Evolutionary conservation across 2,888 invertebrate species (phyloP).

Genomic region (Drosophila barbarae): DNA sequence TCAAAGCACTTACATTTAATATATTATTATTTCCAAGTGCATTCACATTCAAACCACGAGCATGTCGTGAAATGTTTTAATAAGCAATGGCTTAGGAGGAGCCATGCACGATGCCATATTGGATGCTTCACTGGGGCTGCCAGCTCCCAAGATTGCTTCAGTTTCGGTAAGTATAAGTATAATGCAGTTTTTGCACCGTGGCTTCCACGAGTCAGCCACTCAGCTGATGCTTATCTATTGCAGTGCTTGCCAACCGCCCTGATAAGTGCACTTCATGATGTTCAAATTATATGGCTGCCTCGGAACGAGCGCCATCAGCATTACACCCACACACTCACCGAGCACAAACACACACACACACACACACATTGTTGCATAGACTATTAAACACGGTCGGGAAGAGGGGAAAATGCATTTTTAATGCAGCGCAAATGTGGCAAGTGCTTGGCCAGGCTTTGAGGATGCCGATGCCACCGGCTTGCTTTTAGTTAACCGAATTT

Average conservation of each 20-base stretch:
- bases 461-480: constrained; percentile 16
- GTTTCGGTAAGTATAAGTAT: constrained; percentile 43
- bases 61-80: constrained; percentile 53
- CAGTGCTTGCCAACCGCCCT: constrained; percentile 61
- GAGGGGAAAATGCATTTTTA: constrained; percentile 67
- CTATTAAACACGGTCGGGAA: constrained; percentile 57
- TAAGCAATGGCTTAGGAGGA: constrained; percentile 52
- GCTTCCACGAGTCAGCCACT: constrained; percentile 24
- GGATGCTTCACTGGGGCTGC: constrained; percentile 29
- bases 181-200: constrained; percentile 43
- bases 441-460: constrained; percentile 42
- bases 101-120: constrained; percentile 45
- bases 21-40: constrained; percentile 1
- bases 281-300: constrained; percentile 69
- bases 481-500: constrained; percentile 38
- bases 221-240: constrained; percentile 62
- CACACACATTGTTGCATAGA: constrained; percentile 61
- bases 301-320: constrained; percentile 62
- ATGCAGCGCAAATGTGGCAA: constrained; percentile 68
- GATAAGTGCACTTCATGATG: constrained; percentile 71
- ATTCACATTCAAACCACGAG: constrained; percentile 6
- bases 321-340: constrained; percentile 41
- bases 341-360: constrained; percentile 14
- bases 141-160: constrained; percentile 20
- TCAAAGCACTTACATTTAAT: neutral